Conservation (phyloP, 2,113 vertebrate genomes). For the Regulus satrapa region DNA sequence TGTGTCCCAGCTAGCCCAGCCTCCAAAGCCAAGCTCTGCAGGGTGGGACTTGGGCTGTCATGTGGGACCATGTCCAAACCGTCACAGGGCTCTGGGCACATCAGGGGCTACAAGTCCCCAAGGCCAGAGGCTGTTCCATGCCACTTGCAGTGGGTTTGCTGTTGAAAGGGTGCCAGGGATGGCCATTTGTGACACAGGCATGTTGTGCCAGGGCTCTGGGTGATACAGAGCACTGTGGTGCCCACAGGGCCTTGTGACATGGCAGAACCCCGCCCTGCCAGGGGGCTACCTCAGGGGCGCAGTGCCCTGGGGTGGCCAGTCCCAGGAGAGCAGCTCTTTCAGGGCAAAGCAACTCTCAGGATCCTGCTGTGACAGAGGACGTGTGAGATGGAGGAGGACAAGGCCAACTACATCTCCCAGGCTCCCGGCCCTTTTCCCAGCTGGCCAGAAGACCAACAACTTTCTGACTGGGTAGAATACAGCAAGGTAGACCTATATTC, state of each 20-base stretch:
- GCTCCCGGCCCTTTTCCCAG: neutral
- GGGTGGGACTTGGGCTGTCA: accelerated
- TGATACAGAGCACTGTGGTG: neutral
- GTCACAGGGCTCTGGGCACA: neutral
- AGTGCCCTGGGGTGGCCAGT: neutral
- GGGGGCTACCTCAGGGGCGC: accelerated
- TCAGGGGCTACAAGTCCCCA: neutral
- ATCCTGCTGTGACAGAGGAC: neutral
- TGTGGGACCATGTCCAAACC: neutral
- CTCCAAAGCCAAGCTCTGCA: neutral
- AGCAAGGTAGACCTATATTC: neutral
- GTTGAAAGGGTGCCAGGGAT: neutral
- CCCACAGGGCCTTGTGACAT: neutral
- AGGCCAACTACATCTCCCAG: neutral
- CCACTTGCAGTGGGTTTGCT: too few species aligned
- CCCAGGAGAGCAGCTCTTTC: neutral
- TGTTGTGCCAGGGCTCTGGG: neutral
- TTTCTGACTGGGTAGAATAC: neutral
- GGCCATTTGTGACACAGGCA: neutral
- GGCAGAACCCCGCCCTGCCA: neutral
- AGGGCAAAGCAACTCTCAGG: neutral
- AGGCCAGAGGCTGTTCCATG: neutral
- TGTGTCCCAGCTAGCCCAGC: accelerated
- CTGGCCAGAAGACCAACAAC: neutral
- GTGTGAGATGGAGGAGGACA: neutral